Base-by-base conservation (phyloP, 2,888 invertebrate genomes). In the Apodemia hepburni region DNA sequence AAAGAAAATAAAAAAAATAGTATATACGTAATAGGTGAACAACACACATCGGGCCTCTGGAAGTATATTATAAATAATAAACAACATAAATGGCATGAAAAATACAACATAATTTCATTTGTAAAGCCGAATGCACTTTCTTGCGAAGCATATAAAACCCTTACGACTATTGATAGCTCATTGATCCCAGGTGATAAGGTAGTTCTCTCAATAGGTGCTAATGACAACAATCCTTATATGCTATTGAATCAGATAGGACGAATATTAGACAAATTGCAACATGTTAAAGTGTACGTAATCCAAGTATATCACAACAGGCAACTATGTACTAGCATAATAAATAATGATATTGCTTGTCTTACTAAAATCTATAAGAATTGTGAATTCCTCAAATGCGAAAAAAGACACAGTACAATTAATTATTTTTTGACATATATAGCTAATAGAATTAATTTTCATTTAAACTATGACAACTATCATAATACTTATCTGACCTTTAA, bases 81-180 rank as follows among this genome's bases (percentile, higher is more conserved):
- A 47, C 6, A 12, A 17, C 47, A 47, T 47, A 47, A 47, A 47
- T 47, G 47, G 17, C n/a, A 47, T 17, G 17, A 47, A 17, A 47
- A 6, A 17, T 47, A 47, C 17, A 17, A 47, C 3, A 47, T 47
- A 47, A 47, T 17, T 17, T 47, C 47, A 7, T 17, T 47, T 47
- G 47, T 47, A 17, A 47, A 47, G 47, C 47, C 47, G 47, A 47
- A 47, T 47, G 47, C 47, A 47, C 17, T 47, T n/a, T 47, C 47
- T 47, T 47, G 11, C 3, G 47, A 47, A 47, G 47, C 47, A 17
- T 47, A 47, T 47, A 47, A 17, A n/a, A 47, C n/a, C 7, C 17
- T 47, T n/a, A n/a, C 17, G 7, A 47, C 17, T 2, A 47, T 47
- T 47, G 47, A 47, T 4, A 47, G 17, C n/a, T 7, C 17, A 47